phyloP scores from a whole-genome alignment of 2,797 vertebrate genomes.

The Miichthys miiuy region DNA sequence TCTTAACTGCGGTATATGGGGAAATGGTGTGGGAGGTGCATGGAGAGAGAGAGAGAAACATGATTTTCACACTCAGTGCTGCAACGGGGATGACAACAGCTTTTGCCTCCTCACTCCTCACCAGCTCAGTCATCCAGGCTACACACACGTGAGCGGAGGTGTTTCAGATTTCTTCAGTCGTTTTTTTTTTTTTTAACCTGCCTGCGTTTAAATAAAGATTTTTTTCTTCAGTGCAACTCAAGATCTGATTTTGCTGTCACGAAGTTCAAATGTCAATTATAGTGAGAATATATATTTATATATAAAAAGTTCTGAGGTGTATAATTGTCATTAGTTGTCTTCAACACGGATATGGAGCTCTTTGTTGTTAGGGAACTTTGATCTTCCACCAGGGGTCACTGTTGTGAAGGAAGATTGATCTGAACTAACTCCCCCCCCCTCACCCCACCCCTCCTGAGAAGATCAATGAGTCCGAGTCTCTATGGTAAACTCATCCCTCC shows the following conservation, averaged over 20 bases:
- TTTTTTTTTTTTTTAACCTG: not conserved
- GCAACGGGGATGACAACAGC: conserved; percentile 13
- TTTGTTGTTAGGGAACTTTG: conserved; percentile 66
- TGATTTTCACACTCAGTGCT: conserved; percentile 47
- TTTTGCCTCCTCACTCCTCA: conserved; percentile 19
- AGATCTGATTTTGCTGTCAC: not conserved
- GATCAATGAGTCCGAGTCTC: conserved; percentile 75
- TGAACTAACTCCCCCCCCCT: conserved; percentile 45
- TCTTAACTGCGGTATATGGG: conserved; percentile 22
- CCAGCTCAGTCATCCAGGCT: conserved; percentile 4
- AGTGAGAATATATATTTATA: not conserved
- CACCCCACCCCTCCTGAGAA: conserved; percentile 54
- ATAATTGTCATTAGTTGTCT: conserved; percentile 2
- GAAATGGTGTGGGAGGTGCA: conserved; percentile 36
- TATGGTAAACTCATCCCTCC: conserved; percentile 24
- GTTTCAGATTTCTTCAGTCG: not conserved
- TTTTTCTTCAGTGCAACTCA: conserved; percentile 3
- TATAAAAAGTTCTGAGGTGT: not conserved
- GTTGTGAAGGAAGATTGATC: conserved; percentile 81
- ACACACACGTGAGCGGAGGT: not conserved
- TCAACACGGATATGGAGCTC: conserved; percentile 15
- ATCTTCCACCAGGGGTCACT: conserved; percentile 83
- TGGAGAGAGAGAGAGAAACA: conserved; percentile 30
- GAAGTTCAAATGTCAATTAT: not conserved
- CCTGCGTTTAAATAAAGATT: not conserved